Conservation (phyloP, 2,888 invertebrate species). For the Apodemia zela region DNA sequence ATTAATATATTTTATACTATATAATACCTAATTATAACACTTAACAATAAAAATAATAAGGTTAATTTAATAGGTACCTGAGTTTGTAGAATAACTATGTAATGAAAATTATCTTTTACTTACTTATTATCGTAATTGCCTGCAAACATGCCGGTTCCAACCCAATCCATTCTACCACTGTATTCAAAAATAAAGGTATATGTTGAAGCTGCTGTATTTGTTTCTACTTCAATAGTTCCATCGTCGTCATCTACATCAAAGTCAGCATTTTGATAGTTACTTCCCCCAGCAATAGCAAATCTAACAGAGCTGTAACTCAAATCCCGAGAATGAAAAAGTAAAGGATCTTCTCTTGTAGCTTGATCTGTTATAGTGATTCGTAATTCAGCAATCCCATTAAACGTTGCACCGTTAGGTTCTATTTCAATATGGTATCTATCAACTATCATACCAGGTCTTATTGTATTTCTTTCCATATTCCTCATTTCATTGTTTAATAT, state of each 20-base stretch:
- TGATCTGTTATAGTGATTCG: conserved; percentile 39
- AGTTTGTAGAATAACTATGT: too few species aligned
- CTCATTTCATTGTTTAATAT: conserved; percentile 3
- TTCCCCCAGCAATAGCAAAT: conserved; percentile 39
- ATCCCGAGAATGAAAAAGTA: conserved; percentile 42
- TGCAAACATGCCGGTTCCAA: conserved; percentile 42
- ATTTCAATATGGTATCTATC: conserved; percentile 43
- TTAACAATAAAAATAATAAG: too few species aligned
- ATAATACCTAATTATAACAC: too few species aligned
- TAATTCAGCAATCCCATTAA: conserved; percentile 41
- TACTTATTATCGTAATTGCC: conserved; percentile 43
- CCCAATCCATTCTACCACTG: conserved; percentile 37
- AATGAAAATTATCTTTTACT: conserved; percentile 32
- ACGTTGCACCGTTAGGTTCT: conserved; percentile 40
- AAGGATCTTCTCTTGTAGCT: conserved; percentile 39
- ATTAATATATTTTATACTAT: too few species aligned
- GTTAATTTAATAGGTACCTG: too few species aligned
- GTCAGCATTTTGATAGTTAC: conserved; percentile 27
- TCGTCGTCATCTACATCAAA: conserved; percentile 38
- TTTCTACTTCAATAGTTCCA: conserved; percentile 43
- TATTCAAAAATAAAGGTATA: conserved; percentile 48
- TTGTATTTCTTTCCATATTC: conserved; percentile 33
- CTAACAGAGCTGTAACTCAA: conserved; percentile 41
- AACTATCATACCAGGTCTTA: conserved; percentile 50
- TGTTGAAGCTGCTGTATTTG: conserved; percentile 35